Conservation (phyloP, 2,888 invertebrate species). For the Empis livida region DNA sequence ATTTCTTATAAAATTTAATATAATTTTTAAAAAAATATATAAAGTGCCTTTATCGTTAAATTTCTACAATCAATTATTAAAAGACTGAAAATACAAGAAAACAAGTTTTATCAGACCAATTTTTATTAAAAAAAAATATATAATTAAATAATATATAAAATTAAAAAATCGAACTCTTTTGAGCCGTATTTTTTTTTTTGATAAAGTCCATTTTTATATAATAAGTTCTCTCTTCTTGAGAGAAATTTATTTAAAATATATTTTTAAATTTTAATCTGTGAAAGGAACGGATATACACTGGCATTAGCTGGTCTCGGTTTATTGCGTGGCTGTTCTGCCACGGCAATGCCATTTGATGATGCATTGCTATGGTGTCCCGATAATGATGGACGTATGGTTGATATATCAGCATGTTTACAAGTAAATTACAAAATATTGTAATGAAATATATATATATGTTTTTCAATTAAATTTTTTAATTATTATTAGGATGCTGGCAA, state of each 20-base stretch:
- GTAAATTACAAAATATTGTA: no score
- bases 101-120: not conserved
- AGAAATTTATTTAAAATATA: no score
- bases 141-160: no score
- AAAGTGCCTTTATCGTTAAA: not conserved
- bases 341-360: slow-evolving; percentile 84
- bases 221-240: no score
- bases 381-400: slow-evolving; percentile 90
- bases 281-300: slow-evolving; percentile 22
- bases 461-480: not conserved
- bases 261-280: not conserved
- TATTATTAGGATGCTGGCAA: slow-evolving; percentile 20
- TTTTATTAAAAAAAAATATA: no score
- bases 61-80: not conserved
- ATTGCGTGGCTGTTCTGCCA: slow-evolving; percentile 11
- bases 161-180: slow-evolving; percentile 10
- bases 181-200: no score
- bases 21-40: slow-evolving; percentile 4
- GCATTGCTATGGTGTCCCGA: slow-evolving; percentile 89
- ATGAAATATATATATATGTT: no score
- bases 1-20: no score
- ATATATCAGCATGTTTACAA: slow-evolving; percentile 78
- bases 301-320: slow-evolving; percentile 23
- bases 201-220: no score
- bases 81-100: slow-evolving; percentile 4